Base-by-base conservation (phyloP, 37 sponge, comb jelly and placozoan genomes). In the Hexactinellida sp. region DNA sequence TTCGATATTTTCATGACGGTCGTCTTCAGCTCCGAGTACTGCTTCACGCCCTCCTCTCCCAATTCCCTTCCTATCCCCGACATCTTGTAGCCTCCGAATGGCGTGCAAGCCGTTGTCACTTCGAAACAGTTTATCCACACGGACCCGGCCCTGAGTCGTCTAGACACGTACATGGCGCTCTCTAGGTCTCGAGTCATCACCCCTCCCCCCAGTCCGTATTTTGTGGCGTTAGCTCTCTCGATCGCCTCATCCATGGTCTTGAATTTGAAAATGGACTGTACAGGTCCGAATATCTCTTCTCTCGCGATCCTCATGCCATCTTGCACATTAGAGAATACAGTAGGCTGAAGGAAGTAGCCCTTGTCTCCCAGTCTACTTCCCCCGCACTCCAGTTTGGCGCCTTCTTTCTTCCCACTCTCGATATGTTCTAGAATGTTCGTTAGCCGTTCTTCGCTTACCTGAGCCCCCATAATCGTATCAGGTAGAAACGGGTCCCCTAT, bases 271-370 rank as follows among this genome's bases (percentile, higher is more conserved):
- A 90, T 90, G 36, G 89, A 88, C 91, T 85, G 84, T 30, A 90
- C 91, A 36, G 91, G 91, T 37, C 91, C 91, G 71, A 90, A 90
- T 38, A 90, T 90, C 91, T 90, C 91, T 54, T 90, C 88, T 41
- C 32, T 39, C 38, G 88, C 83, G 39, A 90, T 90, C 19, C 82
- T 76, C 91, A 90, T 90, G 37, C 88, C 54, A 55, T 90, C 91
- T 83, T 88, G 54, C 5, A 90, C 91, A 24, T 84, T 88, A 1
- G 91, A 87, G 55, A 90, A 90, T 0, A 90, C 86, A 35, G 91
- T 90, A 0, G 91, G 91, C 54, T 90, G 82, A 37, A 90, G 71
- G 54, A 85, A 90, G 86, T 55, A 90, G 3, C 91, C 91, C 86
- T 90, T 88, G 23, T 88, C 88, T 30, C 91, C 91, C 54, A 36